Conservation (phyloP, 2,888 invertebrate genomes). For the Acronicta aceris region DNA sequence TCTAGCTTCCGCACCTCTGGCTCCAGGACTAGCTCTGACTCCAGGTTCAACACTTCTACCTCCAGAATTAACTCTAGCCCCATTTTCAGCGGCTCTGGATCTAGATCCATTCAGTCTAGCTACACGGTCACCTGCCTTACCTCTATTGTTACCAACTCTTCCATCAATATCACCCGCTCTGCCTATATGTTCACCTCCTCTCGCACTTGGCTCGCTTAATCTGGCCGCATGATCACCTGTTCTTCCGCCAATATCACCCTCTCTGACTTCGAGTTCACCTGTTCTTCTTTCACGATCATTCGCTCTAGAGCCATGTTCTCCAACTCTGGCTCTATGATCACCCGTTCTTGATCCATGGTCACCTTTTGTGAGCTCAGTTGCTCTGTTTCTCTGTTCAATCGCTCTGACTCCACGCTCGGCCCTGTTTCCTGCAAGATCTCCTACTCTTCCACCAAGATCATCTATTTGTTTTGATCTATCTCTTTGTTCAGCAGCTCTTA, state of each 20-base stretch:
- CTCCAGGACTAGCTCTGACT: slow-evolving; percentile 8
- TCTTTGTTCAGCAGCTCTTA: not conserved
- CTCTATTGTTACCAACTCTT: not conserved
- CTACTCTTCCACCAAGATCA: not conserved
- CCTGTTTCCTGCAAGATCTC: not conserved
- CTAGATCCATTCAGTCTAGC: not conserved
- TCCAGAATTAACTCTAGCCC: not conserved
- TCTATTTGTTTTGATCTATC: not conserved
- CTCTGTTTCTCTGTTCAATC: slow-evolving; percentile 1
- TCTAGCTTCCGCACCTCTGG: too few relatives aligned
- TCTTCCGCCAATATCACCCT: slow-evolving; percentile 4
- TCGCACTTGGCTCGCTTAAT: not conserved
- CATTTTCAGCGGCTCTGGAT: not conserved
- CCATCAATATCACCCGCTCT: not conserved
- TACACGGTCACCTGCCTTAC: not conserved
- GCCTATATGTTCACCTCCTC: slow-evolving; percentile 3
- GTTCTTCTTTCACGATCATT: slow-evolving; percentile 6
- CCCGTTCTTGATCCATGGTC: not conserved
- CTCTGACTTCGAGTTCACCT: slow-evolving; percentile 2
- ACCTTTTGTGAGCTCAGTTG: not conserved
- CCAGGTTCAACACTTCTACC: slow-evolving; percentile 2
- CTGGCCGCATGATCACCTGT: slow-evolving; percentile 11
- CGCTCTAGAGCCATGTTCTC: slow-evolving; percentile 7
- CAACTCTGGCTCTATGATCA: not conserved
- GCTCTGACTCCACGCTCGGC: not conserved